Evolutionary conservation across 2,888 invertebrate genomes (phyloP).

Genomic region (Cephus pygmeus): DNA sequence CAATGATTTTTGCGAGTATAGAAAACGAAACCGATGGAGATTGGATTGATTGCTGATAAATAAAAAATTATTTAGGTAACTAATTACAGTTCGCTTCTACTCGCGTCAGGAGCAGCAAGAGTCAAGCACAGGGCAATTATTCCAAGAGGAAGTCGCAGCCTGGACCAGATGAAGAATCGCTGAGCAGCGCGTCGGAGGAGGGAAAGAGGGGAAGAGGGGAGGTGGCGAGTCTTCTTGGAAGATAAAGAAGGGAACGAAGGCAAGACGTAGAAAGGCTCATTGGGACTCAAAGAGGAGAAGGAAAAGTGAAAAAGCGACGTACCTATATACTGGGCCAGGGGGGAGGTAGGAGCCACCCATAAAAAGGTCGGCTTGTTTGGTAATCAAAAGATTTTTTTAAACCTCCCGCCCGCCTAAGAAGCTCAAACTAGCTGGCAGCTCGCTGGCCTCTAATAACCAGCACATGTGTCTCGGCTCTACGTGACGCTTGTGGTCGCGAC

Average conservation of each 20-base stretch:
- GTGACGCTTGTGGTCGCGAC: slow-evolving; percentile 4
- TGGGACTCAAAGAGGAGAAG: neutral
- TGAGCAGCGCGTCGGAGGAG: neutral
- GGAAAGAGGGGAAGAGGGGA: neutral
- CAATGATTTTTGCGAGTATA: neutral
- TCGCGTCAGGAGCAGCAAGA: neutral
- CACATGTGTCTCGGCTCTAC: slow-evolving; percentile 6
- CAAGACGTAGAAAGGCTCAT: neutral
- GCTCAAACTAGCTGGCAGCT: neutral
- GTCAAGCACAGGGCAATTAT: neutral
- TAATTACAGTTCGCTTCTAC: no score
- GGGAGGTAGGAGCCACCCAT: neutral
- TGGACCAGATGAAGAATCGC: neutral
- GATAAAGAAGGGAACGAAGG: slow-evolving; percentile 1
- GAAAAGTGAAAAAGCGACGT: neutral
- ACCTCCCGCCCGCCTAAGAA: neutral
- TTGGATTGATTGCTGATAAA: neutral
- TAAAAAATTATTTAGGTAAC: no score
- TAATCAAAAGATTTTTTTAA: slow-evolving; percentile 22
- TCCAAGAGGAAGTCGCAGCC: neutral
- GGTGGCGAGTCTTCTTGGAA: neutral
- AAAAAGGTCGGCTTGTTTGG: slow-evolving; percentile 18
- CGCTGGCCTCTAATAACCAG: slow-evolving; percentile 11
- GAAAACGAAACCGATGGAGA: neutral
- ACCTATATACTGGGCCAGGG: neutral